Percentiles rank a stretch among this genome's conserved stretches.
phyloP scores from a whole-genome alignment of 2,888 invertebrate genomes.

The Epicampocera succincta region DNA sequence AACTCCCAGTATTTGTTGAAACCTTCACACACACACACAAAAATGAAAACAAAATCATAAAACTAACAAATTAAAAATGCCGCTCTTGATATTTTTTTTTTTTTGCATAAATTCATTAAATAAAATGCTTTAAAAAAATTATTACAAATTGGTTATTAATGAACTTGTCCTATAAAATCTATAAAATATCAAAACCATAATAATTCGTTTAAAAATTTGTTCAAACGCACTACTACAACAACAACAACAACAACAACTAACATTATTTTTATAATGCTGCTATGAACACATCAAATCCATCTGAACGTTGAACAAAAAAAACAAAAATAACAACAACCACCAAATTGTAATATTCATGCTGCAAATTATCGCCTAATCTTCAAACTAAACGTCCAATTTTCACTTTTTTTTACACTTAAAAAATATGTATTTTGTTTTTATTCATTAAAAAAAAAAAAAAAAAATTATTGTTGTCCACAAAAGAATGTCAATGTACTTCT shows the following conservation, averaged over 20 bases:
- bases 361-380: slow-evolving; percentile 29
- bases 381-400: slow-evolving; percentile 15
- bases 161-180: not conserved
- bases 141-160: slow-evolving; percentile 20
- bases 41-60: not conserved
- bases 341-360: not conserved
- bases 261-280: slow-evolving; percentile 8
- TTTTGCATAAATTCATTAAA: not conserved
- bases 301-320: too few species aligned
- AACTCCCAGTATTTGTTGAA: slow-evolving; percentile 53
- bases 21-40: not conserved
- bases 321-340: too few species aligned
- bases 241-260: slow-evolving; percentile 15
- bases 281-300: slow-evolving; percentile 21
- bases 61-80: slow-evolving; percentile 19
- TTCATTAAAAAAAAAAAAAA: too few species aligned
- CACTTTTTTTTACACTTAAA: not conserved
- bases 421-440: not conserved
- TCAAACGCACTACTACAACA: slow-evolving; percentile 43
- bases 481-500: slow-evolving; percentile 97
- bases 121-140: slow-evolving; percentile 32
- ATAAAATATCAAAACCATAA: too few species aligned
- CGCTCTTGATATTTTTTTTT: too few species aligned
- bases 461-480: too few species aligned
- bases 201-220: slow-evolving; percentile 4